Percentiles rank a stretch among this genome's conserved stretches.
These are phyloP conservation scores for Drosophila cardini DNA, from an alignment of 1,140 invertebrate species.

Conservation along the genomic window DNA sequence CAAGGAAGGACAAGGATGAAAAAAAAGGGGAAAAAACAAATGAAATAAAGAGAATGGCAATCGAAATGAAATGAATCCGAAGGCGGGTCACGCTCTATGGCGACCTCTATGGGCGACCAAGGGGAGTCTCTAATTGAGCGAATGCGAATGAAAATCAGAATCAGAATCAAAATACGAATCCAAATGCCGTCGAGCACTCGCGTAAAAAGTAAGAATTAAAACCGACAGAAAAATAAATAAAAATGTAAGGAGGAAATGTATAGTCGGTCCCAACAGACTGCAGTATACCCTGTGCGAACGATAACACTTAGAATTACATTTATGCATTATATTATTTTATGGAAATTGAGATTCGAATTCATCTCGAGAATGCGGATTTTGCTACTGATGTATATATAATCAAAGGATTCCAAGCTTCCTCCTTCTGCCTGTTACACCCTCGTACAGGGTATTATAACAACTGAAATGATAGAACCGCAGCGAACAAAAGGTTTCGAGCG, in stretches of 20 bases:
- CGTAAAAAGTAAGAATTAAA: conserved; percentile 78
- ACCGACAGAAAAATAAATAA: conserved; percentile 44
- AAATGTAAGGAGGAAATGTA: conserved; percentile 22
- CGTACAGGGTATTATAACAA: background rate
- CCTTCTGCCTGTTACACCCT: too few relatives aligned
- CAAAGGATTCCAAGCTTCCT: too few relatives aligned
- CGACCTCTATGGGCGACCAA: conserved; percentile 23
- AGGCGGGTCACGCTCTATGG: conserved; percentile 33
- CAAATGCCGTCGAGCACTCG: conserved; percentile 24
- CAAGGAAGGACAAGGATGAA: conserved; percentile 5
- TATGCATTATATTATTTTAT: too few relatives aligned
- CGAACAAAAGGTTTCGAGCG: conserved; percentile 55
- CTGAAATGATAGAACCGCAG: conserved; percentile 46
- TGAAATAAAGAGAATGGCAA: conserved; percentile 41
- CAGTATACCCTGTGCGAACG: too few relatives aligned
- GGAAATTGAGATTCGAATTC: too few relatives aligned
- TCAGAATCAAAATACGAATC: background rate
- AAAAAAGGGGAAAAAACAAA: conserved; percentile 41
- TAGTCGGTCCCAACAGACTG: background rate
- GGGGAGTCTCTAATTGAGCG: conserved; percentile 70
- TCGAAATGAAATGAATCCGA: conserved; percentile 19
- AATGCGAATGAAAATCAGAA: conserved; percentile 14
- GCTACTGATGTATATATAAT: too few relatives aligned
- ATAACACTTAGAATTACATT: too few relatives aligned
- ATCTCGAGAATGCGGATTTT: too few relatives aligned